Base-by-base conservation (phyloP, 2,888 invertebrate species). In the Atrina japonica region DNA sequence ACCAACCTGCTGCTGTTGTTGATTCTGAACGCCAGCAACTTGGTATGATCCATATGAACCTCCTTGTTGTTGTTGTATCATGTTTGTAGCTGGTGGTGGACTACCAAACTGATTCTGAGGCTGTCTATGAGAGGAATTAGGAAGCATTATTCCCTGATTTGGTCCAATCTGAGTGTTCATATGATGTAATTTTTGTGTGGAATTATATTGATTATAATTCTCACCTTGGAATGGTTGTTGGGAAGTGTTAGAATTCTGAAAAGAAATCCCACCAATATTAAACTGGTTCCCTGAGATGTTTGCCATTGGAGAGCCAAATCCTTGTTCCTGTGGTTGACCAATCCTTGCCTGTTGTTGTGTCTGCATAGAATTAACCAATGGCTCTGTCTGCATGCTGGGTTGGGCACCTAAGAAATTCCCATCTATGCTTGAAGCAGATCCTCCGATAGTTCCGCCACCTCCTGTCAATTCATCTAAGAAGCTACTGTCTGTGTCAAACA, bases 381-480 rank as follows among this genome's bases (percentile, higher is more conserved):
- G 63, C 47, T 67, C 68, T 25, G 58, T 55, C 47, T 66, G 69
- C 30, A 68, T 61, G 41, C 64, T 41, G n/a, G 64, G 52, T 25
- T 50, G 40, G 14, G 50, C 63, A 9, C 66, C 66, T 29, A 71
- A 25, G 21, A 66, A 53, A 50, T 55, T 60, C 23, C 61, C 43
- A 27, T 50, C 64, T 27, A 64, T 50, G 16, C 55, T 56, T 35
- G 47, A 45, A 9, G 53, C 64, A 11, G 70, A 40, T 25, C 40
- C 70, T 53, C 78, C 71, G 41, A 78, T 67, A n/a, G 75, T 61
- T 25, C 68, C 64, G 40, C 66, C 73, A 23, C 58, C 69, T 53
- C 69, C 65, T 1, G 85, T 78, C 64, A 87, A 76, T 61, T 87
- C 87, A 73, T 85, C 85, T 67, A 88, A 70, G 72, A 87, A 86